Base-by-base conservation (phyloP, 1,140 invertebrate genomes). In the Brachionus koreanus region DNA sequence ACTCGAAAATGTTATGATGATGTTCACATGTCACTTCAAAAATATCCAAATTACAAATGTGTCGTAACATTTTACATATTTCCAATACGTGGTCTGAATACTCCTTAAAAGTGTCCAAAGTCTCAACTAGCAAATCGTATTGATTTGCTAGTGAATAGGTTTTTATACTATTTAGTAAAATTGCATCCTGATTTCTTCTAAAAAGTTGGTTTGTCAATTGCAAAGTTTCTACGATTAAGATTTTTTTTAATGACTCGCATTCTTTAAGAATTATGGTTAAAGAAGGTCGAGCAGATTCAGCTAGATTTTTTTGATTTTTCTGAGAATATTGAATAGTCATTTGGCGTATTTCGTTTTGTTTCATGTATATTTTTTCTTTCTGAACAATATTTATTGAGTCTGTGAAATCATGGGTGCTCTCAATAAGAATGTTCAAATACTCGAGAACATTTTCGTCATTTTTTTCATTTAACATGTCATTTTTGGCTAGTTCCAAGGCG, bases 301-400 rank as follows among this genome's bases (percentile, higher is more conserved):
- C 4, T 9, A 65, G 33, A 65, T 65, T 25, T 19, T 13, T 65
- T 65, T 65, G 63, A 33, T 65, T 65, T n/a, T 13, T 3, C 29
- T 65, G 25, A 33, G 63, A 65, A 33, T 33, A 65, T 33, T 65
- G 16, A 5, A 46, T 10, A 25, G 39, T 46, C 25, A 87, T 86
- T 61, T 85, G 84, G 23, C 85, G 83, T 7, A 88, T 82, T 74
- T 83, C 79, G 37, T 97, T 95, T 86, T 93, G 94, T n/a, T 95
- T 91, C 57, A 95, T 90, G 0, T 98, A 90, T 85, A 98, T 96
- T 86, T 94, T 94, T 89, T 99, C 95, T 75, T 97, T 91, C 89
- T 99, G 96, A 84, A 92, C 94, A 42, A 97, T 98, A 89, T 98
- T 98, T 76, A 97, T 95, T 81, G 96, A 98, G 89, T 99, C 97